Percentiles rank a stretch among this genome's conserved stretches.
phyloP scores from a whole-genome alignment of 2,888 invertebrate species.

The Torymus texanus region DNA sequence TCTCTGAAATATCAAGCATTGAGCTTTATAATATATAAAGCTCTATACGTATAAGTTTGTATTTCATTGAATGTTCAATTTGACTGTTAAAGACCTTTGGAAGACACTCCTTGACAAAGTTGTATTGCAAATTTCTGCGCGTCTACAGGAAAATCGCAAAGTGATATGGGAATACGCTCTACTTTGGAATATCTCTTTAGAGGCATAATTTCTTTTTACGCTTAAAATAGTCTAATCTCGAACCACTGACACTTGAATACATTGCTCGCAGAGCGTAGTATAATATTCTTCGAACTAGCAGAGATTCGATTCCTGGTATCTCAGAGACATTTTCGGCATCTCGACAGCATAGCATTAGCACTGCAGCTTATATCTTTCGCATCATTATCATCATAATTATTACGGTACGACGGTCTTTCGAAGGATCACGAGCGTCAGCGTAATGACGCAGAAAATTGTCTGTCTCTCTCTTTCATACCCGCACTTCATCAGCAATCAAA shows the following conservation, averaged over 20 bases:
- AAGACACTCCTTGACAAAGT: slow-evolving; percentile 33
- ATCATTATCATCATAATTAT: slow-evolving; percentile 12
- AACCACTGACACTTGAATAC: no score
- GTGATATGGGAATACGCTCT: no score
- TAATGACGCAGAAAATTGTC: neutral
- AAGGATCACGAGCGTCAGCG: neutral
- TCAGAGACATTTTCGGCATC: slow-evolving; percentile 23
- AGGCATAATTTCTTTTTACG: no score
- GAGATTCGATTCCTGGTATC: neutral
- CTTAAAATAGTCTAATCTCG: no score
- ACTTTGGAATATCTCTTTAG: no score
- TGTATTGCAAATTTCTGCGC: no score
- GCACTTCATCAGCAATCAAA: neutral
- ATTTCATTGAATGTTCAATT: slow-evolving; percentile 4
- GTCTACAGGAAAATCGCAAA: no score
- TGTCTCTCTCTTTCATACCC: neutral
- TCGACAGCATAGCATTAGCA: neutral
- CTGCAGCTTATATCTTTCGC: neutral
- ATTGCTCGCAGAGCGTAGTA: no score
- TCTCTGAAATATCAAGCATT: slow-evolving; percentile 27
- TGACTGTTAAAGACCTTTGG: slow-evolving; percentile 19
- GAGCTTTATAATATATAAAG: slow-evolving; percentile 8
- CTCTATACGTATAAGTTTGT: neutral
- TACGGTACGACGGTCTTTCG: neutral
- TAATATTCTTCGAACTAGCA: no score